A percentile compares a stretch with the other conserved stretches of the same genome.
phyloP scores from a whole-genome alignment of 2,797 vertebrate genomes.

The Aplochiton taeniatus region DNA sequence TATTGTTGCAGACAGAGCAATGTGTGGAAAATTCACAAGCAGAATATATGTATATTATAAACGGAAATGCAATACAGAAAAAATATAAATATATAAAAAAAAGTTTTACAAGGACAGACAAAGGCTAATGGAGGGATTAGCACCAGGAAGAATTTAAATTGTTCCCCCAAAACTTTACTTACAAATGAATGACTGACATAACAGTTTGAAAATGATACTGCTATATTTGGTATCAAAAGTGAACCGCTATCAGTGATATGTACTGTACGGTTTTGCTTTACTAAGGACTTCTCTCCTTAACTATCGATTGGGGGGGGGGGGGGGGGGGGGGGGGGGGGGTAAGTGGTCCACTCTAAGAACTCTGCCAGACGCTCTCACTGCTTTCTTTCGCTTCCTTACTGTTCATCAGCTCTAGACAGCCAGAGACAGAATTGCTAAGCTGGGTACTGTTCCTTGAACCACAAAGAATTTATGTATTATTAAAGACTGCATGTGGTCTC shows the following conservation, averaged over 20 bases:
- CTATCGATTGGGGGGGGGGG: constrained; percentile 81
- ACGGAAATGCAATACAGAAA: too few species aligned
- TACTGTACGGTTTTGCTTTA: constrained; percentile 42
- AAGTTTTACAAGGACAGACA: too few species aligned
- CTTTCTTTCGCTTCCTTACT: background rate
- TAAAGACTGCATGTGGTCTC: constrained; percentile 62
- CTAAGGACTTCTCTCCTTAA: constrained; percentile 67
- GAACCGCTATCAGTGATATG: constrained; percentile 36
- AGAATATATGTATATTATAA: too few species aligned
- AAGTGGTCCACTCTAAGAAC: constrained; percentile 76
- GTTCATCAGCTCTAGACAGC: constrained; percentile 64
- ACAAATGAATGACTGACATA: too few species aligned
- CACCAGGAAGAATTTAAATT: too few species aligned
- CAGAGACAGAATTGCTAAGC: constrained; percentile 41
- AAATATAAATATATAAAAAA: too few species aligned
- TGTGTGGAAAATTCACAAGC: background rate
- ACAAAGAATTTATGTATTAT: constrained; percentile 64
- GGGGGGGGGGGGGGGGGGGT: too few species aligned
- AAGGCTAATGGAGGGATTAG: too few species aligned
- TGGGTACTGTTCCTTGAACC: constrained; percentile 43
- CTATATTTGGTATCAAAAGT: constrained; percentile 8
- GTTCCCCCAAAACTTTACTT: too few species aligned
- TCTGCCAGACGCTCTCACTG: constrained; percentile 23
- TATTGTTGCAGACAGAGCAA: background rate
- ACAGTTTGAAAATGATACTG: background rate